phyloP scores from a whole-genome alignment of 2,888 invertebrate genomes.

The Lordiphosa andalusiaca region DNA sequence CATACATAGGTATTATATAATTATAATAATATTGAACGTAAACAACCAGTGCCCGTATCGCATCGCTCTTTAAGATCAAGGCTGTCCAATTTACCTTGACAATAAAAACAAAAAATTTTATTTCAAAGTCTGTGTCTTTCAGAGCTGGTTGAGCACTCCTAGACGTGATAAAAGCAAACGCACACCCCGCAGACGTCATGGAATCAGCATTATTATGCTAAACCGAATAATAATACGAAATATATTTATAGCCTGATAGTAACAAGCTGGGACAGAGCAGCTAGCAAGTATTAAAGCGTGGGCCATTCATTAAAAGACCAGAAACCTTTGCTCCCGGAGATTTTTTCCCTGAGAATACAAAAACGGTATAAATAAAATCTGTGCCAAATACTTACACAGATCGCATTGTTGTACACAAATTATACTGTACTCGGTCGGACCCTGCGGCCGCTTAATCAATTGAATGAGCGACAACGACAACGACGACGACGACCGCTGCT shows the following conservation, averaged over 20 bases:
- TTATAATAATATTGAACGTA: constrained; percentile 5
- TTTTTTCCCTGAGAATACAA: constrained; percentile 37
- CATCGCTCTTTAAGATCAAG: constrained; percentile 17
- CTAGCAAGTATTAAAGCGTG: constrained; percentile 32
- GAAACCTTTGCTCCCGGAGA: constrained; percentile 74
- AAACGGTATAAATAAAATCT: constrained; percentile 40
- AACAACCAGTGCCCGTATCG: background rate
- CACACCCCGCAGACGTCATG: background rate
- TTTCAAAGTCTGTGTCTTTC: constrained; percentile 1
- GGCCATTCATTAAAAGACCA: constrained; percentile 52
- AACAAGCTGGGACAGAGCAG: constrained; percentile 19
- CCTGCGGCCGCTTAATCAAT: constrained; percentile 63
- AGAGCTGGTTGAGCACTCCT: constrained; percentile 6
- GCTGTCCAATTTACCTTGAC: constrained; percentile 21
- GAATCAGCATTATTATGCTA: background rate
- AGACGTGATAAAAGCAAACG: constrained; percentile 8
- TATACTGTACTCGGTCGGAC: constrained; percentile 30
- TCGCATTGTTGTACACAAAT: background rate
- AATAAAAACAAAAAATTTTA: constrained; percentile 7
- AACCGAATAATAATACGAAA: too few species aligned
- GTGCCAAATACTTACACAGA: constrained; percentile 30
- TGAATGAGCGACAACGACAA: constrained; percentile 43
- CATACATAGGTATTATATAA: constrained; percentile 4
- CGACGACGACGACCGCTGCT: constrained; percentile 39
- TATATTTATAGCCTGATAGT: constrained; percentile 26